Base-by-base conservation (phyloP, 2,888 invertebrate genomes). In the Spilarctia lutea region DNA sequence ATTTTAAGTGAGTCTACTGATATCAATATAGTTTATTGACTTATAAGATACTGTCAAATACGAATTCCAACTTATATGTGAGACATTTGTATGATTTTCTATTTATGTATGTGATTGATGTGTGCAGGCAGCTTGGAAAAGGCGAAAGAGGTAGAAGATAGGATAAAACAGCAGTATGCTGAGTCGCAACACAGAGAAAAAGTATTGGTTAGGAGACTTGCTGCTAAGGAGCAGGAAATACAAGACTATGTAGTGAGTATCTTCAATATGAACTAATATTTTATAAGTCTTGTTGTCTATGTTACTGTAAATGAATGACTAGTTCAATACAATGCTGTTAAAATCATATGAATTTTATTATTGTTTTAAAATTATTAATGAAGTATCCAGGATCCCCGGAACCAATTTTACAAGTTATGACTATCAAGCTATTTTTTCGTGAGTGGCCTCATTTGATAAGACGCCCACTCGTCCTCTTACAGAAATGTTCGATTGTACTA, bases 191-290 rank as follows among this genome's bases (percentile, higher is more conserved):
- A 99, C 86, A 97, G 99, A 87, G 99, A 99, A 94, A 98, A 98
- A 94, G 97, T 99, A 81, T 97, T 99, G 85, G 98, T 99, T 85
- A 97, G 99, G 89, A 97, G 99, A 88, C 97, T 99, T 84, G 98
- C 99, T 79, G 98, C 98, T 82, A 99, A 99, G 95, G 99, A 99
- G 92, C 99, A 99, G 93, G 99, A 99, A 96, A 97, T 99, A 92
- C 99, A 99, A 94, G 99, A 99, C 96, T 98, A 98, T 96, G 97
- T 98, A 96, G 99, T 99, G 96, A 97, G 98, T 91, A 81, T 45
- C 20, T 52, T 45, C 24, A 4, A 35, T 30, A 60, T 60, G 10
- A 60, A 27, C 13, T 27, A 27, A 30, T 30, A 13, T 42, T 42
- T 13, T 0, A 42, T 13, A 1, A 60, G 16, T 60, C 60, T 27